phyloP scores from a whole-genome alignment of 2,888 invertebrate species.

The Apotomis capreana region DNA sequence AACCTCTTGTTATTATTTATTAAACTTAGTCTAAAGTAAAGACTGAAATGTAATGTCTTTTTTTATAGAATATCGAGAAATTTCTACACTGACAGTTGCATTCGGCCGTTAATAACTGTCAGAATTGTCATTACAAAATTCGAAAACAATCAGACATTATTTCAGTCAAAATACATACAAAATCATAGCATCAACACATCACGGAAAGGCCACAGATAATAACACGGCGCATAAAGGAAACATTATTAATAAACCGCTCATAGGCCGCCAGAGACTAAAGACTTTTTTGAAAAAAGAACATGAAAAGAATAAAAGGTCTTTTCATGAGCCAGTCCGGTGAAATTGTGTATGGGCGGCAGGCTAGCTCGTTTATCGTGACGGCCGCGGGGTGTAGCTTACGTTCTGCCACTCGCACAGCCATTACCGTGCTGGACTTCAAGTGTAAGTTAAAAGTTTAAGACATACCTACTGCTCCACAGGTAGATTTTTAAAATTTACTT shows the following conservation, averaged over 20 bases:
- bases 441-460: too few relatives aligned
- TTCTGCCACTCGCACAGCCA: constrained; percentile 62
- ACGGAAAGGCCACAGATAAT: constrained; percentile 34
- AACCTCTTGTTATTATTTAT: background rate
- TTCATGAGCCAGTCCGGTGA: constrained; percentile 69
- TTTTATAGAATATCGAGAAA: too few relatives aligned
- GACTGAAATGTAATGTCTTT: too few relatives aligned
- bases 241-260: constrained; percentile 39
- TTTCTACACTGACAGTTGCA: too few relatives aligned
- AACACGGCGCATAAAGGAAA: constrained; percentile 32
- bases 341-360: constrained; percentile 74
- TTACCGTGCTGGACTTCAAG: constrained; percentile 23
- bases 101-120: too few relatives aligned
- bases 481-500: too few relatives aligned
- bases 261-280: constrained; percentile 39
- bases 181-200: constrained; percentile 1
- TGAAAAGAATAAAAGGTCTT: constrained; percentile 60
- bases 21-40: background rate
- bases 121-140: too few relatives aligned
- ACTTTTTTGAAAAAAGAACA: constrained; percentile 37
- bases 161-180: background rate
- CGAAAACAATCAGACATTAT: background rate
- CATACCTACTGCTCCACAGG: too few relatives aligned
- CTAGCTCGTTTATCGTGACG: constrained; percentile 76
- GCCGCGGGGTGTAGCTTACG: constrained; percentile 70